Evolutionary conservation across 2,888 invertebrate species (phyloP), one percentile per base, ranked within the genome.

Genomic region (Spilarctia lutea): DNA sequence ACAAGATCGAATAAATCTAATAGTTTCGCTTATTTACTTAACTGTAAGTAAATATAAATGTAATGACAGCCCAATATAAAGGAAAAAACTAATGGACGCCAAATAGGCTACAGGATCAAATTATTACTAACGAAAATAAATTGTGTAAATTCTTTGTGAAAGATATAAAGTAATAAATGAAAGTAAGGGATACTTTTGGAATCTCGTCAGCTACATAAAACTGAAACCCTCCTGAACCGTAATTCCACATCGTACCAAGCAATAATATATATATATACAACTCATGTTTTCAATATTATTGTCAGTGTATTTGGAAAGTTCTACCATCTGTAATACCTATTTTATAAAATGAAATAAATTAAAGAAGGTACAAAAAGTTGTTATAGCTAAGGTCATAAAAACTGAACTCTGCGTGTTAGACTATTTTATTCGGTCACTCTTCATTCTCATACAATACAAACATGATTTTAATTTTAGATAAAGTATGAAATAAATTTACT

Each of bases 401-500:
- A 52, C 48, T 27, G 27, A 65, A 69, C 35, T 42, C 30, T 70
- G 67, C 66, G 71, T 71, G 63, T 67, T 48, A 63, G 35, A 74
- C 63, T 18, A 71, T 33, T 71, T 71, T 45, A 56, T 45, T 68
- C 33, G 75, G 71, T 75, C 52, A 69, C 69, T 33, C 66, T 72
- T 72, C 72, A 75, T 75, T 72, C 27, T 42, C n/a, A 33, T 42
- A 72, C 65, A 69, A 71, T 66, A 39, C 35, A 73, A 77, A 78
- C 79, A 72, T 78, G 86, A 86, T 86, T 85, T 85, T 83, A 86
- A 85, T 85, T 86, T 85, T 81, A 85, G 85, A 85, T 85, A 86
- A 79, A 83, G 72, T 78, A 74, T 68, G 68, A 65, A 81, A 72
- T 78, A 79, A 81, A 76, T 79, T 81, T 66, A 76, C 65, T 75